phyloP scores from a whole-genome alignment of 2,797 vertebrate species.

The Urocyon cinereoargenteus region DNA sequence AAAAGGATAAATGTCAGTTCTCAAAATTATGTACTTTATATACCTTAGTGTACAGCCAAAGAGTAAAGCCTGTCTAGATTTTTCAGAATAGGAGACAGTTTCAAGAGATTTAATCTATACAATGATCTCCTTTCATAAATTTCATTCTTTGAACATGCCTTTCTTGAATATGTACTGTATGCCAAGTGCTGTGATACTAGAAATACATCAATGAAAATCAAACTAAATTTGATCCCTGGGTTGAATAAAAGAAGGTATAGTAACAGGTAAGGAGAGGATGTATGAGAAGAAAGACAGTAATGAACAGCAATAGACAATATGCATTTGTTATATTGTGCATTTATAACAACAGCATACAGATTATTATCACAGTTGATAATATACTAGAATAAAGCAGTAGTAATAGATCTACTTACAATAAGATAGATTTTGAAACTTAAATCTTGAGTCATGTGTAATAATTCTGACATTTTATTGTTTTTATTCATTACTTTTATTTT shows the following conservation, averaged over 20 bases:
- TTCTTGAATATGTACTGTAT: slow-evolving; percentile 6
- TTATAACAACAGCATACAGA: background rate
- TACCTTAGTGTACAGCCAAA: background rate
- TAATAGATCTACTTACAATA: background rate
- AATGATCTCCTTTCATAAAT: background rate
- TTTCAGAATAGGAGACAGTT: background rate
- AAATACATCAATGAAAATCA: background rate
- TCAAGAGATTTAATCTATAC: background rate
- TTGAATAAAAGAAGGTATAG: background rate
- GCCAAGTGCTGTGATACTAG: background rate
- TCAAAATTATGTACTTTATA: background rate
- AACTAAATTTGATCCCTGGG: background rate
- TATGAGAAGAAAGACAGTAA: background rate
- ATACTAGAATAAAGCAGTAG: background rate
- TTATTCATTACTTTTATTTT: background rate
- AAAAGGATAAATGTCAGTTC: background rate
- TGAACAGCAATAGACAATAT: background rate
- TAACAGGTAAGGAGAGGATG: background rate
- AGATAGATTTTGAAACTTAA: background rate
- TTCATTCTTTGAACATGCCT: background rate
- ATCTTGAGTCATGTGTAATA: background rate
- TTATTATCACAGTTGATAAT: background rate
- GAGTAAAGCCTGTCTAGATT: background rate
- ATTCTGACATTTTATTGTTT: background rate
- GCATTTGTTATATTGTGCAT: background rate